Evolutionary conservation across 1,140 invertebrate genomes (phyloP), one percentile per base, ranked within the genome.

Genomic region (Mamestra configurata): DNA sequence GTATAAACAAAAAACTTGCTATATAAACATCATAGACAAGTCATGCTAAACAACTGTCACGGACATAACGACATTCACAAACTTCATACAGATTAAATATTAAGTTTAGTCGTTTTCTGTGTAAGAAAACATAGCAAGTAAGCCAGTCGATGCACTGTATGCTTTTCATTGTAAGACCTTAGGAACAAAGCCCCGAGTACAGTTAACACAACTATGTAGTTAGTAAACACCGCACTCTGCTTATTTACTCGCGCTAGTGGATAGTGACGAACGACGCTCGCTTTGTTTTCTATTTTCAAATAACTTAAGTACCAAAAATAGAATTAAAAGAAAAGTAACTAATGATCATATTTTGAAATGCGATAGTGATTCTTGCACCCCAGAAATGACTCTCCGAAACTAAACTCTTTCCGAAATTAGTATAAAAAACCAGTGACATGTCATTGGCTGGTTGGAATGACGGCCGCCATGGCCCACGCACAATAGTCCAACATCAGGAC

Each of bases 221-320:
- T 40, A 20, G 61, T 40, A 66, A 66, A 66, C 31, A 66, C 61
- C 22, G 35, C 61, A 66, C 61, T 66, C 61, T 7, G 7, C 61
- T 43, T 66, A 40, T 66, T 66, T 40, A 22, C 61, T 40, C 35
- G 61, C 61, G 35, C 61, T 5, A 66, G 61, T 66, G 18, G 35
- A 8, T 40, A 40, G 8, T 40, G 61, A 66, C 35, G 35, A 66
- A 66, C 18, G 61, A 10, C 18, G n/a, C 61, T 40, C 35, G 61
- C 0, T 66, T 40, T 37, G 20, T 66, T 40, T 37, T 40, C n/a
- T 43, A 43, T 11, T 20, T 64, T 20, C n/a, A 64, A 64, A 64
- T 31, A 27, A 27, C 24, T 24, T 31, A 31, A n/a, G n/a, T 61
- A 15, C 15, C 8, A 4, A 57, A 57, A 13, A 24, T 24, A 57